Evolutionary conservation across 2,888 invertebrate species (phyloP), one percentile per base, ranked within the genome.

Genomic region (Megamerina dolium): DNA sequence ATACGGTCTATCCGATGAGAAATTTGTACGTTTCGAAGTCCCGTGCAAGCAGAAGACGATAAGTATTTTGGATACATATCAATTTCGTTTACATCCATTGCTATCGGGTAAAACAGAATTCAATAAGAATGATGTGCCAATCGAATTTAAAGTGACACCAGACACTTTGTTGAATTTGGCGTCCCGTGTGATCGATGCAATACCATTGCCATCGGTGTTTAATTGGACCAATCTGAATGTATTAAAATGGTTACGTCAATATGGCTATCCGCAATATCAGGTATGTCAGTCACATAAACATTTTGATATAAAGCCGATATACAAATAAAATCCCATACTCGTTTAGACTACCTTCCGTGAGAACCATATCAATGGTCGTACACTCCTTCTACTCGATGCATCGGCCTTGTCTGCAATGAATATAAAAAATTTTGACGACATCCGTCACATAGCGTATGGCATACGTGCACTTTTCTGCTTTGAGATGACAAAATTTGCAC

Each of bases 191-290:
- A 72, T 79, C 1, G 74, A 79, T 50, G 36, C 40, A 0, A 50
- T 75, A 14, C 53, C 53, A 0, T 61, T 71, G 1, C 76, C 78
- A 0, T 48, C 56, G 1, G 73, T 75, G 0, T 74, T 76, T 23
- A 36, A 55, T 1, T 80, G 80, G 80, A 64, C 54, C 0, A 68
- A 58, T 9, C 59, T 66, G 0, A 69, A 75, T 1, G 77, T 78
- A 0, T 71, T 67, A 0, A 52, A 62, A 2, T 79, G 78, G 79
- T 66, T 79, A 49, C 54, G 64, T 0, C 61, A 57, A 0, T 62
- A 77, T 1, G 75, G 75, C 0, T 63, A 76, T 10, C 74, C 75
- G 0, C 67, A 76, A 38, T 80, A 80, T 51, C 72, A 60, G 66
- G 79, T 78, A 50, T 39, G 49, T 39, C n/a, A n/a, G n/a, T n/a